A percentile compares a stretch with the other conserved stretches of the same genome.
Conservation (phyloP, 64 coral and sea anemone genomes). For the Astreopora myriophthalma region DNA sequence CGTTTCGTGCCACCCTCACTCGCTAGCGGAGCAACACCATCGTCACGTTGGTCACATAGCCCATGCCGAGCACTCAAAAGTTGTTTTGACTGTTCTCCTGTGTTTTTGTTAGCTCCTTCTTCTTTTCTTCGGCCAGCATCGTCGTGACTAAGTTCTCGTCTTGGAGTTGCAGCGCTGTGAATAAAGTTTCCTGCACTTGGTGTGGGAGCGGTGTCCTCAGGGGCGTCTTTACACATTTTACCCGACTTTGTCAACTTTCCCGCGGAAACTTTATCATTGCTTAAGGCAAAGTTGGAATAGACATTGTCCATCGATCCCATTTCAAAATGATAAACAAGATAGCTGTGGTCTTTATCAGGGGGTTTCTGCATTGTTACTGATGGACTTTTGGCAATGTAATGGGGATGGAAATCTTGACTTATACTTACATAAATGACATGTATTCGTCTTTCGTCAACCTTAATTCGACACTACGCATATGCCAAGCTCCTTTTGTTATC, state of each 20-base stretch:
- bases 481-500: no score
- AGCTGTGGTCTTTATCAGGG: background rate
- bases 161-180: background rate
- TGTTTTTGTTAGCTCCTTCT: background rate
- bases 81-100: background rate
- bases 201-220: background rate
- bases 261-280: background rate
- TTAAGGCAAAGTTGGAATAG: background rate
- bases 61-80: background rate
- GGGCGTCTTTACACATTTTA: background rate
- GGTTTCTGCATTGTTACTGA: background rate
- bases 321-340: constrained; percentile 12
- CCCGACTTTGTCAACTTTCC: background rate
- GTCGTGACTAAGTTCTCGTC: background rate
- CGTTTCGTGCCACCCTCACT: background rate
- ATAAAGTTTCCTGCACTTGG: background rate
- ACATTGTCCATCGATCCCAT: background rate
- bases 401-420: no score
- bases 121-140: no score
- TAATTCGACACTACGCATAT: no score
- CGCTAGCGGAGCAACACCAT: no score
- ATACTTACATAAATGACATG: no score
- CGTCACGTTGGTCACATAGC: background rate
- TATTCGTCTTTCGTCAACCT: no score
- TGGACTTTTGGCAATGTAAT: no score